Evolutionary conservation across 2,797 vertebrate genomes (phyloP), one percentile per base, ranked within the genome.

Genomic region (Discoglossus pictus): DNA sequence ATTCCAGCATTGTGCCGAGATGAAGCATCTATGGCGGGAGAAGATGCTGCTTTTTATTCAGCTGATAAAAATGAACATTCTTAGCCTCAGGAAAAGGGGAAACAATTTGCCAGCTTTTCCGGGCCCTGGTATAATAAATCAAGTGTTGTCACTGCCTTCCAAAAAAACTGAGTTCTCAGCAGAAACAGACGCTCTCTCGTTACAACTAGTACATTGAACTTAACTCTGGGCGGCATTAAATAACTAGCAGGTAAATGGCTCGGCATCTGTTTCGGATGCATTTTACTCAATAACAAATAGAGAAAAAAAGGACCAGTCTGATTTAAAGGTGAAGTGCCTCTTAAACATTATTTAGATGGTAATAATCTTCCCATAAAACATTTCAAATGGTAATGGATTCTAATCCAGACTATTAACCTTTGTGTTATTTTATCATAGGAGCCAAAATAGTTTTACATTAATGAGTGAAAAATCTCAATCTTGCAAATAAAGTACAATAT

Each of bases 61-160:
- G 61, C 68, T 71, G 68, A 71, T 63, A 46, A 71, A n/a, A 58
- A 70, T 70, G 60, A 63, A 70, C 35, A 63, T 55, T 56, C 16
- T 39, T 24, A 63, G 68, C 60, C 68, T 63, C 21, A 70, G 68
- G 68, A 70, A 71, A 71, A 64, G 52, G 61, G 68, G 61, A 71
- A 71, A 71, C 52, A 63, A 71, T 64, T 63, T 71, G 68, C 61
- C 68, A 71, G 61, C 44, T 64, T 71, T 71, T 51, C 53, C 18
- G 24, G 16, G 36, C 18, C 7, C 9, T 27, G 52, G 53, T 64
- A 59, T 64, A 71, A 71, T 71, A 71, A 71, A 71, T 71, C 68
- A 71, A 64, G 23, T 16, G 21, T 64, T 71, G 68, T 64, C 68
- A 71, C 27, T 21, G 61, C 53, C 53, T 64, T 63, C 52, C 44